phyloP scores from a whole-genome alignment of 2,888 invertebrate genomes.

The Dynastes hyllus region DNA sequence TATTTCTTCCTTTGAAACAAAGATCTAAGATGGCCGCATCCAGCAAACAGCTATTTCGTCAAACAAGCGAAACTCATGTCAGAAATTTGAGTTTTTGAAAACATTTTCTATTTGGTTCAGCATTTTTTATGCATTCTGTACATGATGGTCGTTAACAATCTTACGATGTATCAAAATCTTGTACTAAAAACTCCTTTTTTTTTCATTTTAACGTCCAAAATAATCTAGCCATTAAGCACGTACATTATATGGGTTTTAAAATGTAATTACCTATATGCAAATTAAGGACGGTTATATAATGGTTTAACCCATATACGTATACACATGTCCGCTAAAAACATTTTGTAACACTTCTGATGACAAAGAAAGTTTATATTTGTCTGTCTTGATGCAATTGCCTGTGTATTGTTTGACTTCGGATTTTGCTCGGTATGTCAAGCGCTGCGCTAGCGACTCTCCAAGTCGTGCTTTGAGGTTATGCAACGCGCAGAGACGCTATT shows the following conservation, averaged over 20 bases:
- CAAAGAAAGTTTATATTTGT: constrained; percentile 9
- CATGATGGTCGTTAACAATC: too few relatives aligned
- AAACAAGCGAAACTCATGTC: too few relatives aligned
- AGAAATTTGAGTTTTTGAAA: too few relatives aligned
- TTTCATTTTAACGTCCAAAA: too few relatives aligned
- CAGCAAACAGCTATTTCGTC: too few relatives aligned
- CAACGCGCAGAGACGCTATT: not conserved
- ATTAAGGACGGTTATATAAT: constrained; percentile 3
- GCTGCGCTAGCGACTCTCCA: not conserved
- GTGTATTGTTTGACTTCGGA: not conserved
- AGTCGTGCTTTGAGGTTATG: not conserved
- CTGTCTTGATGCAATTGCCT: constrained; percentile 4
- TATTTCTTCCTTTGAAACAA: too few relatives aligned
- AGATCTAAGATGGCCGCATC: too few relatives aligned
- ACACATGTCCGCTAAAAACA: not conserved
- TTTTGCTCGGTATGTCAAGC: constrained; percentile 5
- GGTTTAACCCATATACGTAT: constrained; percentile 5
- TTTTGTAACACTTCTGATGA: constrained; percentile 19
- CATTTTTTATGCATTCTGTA: too few relatives aligned
- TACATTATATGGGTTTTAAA: constrained; percentile 12
- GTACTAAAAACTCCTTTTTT: too few relatives aligned
- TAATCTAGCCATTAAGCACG: not conserved
- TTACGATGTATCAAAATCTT: too few relatives aligned
- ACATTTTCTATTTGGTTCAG: too few relatives aligned
- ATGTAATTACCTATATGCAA: constrained; percentile 10